phyloP scores from a whole-genome alignment of 1,140 invertebrate genomes.

The Pararge aegeria region DNA sequence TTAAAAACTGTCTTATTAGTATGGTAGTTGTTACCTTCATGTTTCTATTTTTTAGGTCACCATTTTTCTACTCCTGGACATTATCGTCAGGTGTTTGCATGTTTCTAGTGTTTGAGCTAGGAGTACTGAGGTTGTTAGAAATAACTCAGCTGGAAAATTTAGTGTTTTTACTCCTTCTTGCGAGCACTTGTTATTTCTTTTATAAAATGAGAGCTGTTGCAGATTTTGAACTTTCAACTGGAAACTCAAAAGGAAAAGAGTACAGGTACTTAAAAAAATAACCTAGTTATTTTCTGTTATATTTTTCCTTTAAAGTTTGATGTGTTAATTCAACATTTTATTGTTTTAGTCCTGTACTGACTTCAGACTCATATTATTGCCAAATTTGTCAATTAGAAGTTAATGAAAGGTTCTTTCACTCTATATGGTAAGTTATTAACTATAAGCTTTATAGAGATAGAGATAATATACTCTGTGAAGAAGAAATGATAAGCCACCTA shows the following conservation, averaged over 20 bases:
- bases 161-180: conserved; percentile 80
- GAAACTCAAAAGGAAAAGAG: conserved; percentile 43
- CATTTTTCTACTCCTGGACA: conserved; percentile 86
- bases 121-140: conserved; percentile 82
- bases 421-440: conserved; percentile 56
- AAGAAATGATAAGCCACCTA: too few species aligned
- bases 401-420: conserved; percentile 69
- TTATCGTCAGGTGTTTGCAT: conserved; percentile 82
- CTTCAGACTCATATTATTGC: conserved; percentile 69
- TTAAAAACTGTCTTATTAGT: not conserved
- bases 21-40: not conserved
- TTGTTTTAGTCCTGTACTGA: conserved; percentile 70
- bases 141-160: conserved; percentile 85
- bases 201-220: conserved; percentile 81
- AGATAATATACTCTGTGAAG: too few species aligned
- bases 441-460: not conserved
- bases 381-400: conserved; percentile 72
- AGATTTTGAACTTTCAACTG: conserved; percentile 8
- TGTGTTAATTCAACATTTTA: too few species aligned
- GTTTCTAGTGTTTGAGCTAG: conserved; percentile 84
- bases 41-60: conserved; percentile 72
- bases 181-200: conserved; percentile 80
- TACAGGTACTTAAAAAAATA: conserved; percentile 49
- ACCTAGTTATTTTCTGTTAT: not conserved
- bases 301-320: too few species aligned